Base-by-base conservation (phyloP, 2,888 invertebrate species). In the Slavum lentiscoides region DNA sequence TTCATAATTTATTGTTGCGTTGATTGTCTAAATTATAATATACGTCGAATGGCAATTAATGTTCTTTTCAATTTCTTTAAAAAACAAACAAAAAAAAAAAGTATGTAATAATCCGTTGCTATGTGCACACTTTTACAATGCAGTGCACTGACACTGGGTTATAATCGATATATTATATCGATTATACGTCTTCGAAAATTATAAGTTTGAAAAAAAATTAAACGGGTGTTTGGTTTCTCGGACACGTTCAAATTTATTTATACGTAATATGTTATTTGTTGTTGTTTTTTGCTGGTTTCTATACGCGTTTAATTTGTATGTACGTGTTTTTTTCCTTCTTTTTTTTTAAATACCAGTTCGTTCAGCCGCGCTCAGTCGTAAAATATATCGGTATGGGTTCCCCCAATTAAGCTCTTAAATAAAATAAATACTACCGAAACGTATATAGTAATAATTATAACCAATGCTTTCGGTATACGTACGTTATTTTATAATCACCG, bases 341-440 rank as follows among this genome's bases (percentile, higher is more conserved):
- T 9, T 62, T 55, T 67, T 55, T 19, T 66, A 58, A 61, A 69
- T 13, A 61, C 68, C 21, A 43, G 55, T 37, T 75, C 7, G 49
- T 39, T 67, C 13, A 4, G 43, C 68, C 49, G 15, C 1, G 43
- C n/a, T 4, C 19, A 30, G 68, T 21, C 21, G 70, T 70, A 62
- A 74, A 77, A 70, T 55, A 55, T 77, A 77, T 70, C 61, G 55
- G 30, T 53, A 77, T 17, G 11, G 53, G 70, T 77, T 70, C 17
- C 19, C 37, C 49, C 53, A 59, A 76, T 67, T 68, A 15, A 68
- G n/a, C 43, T 37, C 49, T n/a, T 68, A 68, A 68, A 68, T 30
- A 77, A 70, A 77, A 69, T 55, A 69, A 70, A 62, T 69, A 77
- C 19, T 62, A 69, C 53, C 53, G 69, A 62, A 70, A 39, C 55